A percentile compares a stretch with the other conserved stretches of the same genome.
Conservation (phyloP, 2,888 invertebrate species). For the Eilema caniola region DNA sequence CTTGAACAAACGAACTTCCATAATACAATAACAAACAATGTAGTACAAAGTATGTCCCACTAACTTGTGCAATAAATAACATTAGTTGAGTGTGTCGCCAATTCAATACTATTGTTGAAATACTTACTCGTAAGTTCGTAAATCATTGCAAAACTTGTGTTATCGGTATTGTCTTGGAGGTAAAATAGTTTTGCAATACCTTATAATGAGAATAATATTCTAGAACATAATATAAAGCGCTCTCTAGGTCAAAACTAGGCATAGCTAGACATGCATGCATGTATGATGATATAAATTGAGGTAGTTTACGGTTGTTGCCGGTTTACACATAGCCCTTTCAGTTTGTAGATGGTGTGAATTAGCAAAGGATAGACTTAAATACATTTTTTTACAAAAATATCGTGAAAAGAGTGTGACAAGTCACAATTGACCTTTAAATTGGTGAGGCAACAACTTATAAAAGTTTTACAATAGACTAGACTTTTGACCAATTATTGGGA, state of each 20-base stretch:
- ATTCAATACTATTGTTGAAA: conserved; percentile 63
- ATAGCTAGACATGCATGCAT: no score
- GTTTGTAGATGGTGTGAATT: no score
- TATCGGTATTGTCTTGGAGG: conserved; percentile 30
- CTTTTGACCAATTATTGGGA: no score
- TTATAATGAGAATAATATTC: not conserved
- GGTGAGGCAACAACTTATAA: no score
- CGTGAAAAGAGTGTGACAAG: no score
- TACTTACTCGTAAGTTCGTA: conserved; percentile 48
- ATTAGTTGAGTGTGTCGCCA: conserved; percentile 61
- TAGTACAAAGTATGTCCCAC: conserved; percentile 28
- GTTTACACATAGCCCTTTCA: no score
- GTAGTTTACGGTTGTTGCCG: no score
- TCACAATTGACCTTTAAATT: no score
- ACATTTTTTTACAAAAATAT: no score
- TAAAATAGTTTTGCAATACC: conserved; percentile 5
- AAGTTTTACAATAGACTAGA: no score
- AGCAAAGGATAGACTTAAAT: no score
- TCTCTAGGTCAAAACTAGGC: not conserved
- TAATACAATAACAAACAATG: conserved; percentile 35
- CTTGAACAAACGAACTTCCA: not conserved
- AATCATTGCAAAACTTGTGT: conserved; percentile 40
- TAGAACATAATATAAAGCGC: not conserved
- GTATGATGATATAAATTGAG: no score
- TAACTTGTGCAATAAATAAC: conserved; percentile 65